These are phyloP conservation scores for Zosterops borbonicus DNA, from an alignment of 2,113 vertebrate species.

Conservation along the genomic window DNA sequence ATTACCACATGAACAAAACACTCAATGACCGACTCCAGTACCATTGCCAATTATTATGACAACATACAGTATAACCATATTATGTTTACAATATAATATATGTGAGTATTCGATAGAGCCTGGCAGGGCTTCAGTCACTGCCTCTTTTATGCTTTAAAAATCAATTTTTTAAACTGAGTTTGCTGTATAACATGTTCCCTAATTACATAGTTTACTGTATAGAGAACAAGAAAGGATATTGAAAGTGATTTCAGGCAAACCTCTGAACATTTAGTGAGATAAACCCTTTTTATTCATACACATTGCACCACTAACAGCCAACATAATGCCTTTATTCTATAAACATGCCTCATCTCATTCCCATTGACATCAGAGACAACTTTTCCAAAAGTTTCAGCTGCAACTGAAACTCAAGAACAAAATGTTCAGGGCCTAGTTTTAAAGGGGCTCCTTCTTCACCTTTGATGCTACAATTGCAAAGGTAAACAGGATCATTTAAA, in stretches of 20 bases:
- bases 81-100: conserved; percentile 32
- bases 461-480: background rate
- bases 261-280: conserved; percentile 1
- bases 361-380: background rate
- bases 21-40: conserved; percentile 4
- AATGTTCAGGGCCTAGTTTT: background rate
- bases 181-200: background rate
- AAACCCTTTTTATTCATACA: conserved; percentile 25
- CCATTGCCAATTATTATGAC: conserved; percentile 58
- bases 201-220: conserved; percentile 20
- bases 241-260: conserved; percentile 12
- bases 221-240: conserved; percentile 22
- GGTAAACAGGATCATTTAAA: background rate
- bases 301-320: background rate
- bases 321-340: background rate
- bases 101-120: background rate
- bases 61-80: conserved; percentile 30
- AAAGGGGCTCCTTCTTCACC: background rate
- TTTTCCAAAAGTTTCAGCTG: background rate
- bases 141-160: conserved; percentile 30
- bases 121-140: conserved; percentile 66
- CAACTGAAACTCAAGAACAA: background rate
- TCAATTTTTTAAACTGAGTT: conserved; percentile 15
- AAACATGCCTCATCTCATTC: background rate
- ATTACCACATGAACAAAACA: conserved; percentile 50